Evolutionary conservation across 1,140 invertebrate genomes (phyloP).

Genomic region (Musca vetustissima): DNA sequence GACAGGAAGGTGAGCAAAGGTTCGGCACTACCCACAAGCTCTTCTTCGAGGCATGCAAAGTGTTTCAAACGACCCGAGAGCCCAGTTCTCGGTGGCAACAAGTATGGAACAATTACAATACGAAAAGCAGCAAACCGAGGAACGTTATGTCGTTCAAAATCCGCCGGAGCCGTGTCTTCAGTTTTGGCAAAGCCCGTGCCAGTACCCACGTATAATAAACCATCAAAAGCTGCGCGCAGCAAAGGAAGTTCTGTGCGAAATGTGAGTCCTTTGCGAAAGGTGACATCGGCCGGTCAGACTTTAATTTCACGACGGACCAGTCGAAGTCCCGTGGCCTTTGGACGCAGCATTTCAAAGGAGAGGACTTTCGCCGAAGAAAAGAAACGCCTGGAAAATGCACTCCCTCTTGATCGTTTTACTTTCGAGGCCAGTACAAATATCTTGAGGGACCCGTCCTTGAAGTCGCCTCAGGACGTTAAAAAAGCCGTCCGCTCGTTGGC

Average conservation of each 20-base stretch:
- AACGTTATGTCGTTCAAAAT: constrained; percentile 47
- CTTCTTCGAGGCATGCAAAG: constrained; percentile 59
- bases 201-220: constrained; percentile 19
- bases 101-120: constrained; percentile 38
- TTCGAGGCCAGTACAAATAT: constrained; percentile 55
- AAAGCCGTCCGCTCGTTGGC: constrained; percentile 59
- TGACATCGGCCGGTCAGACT: constrained; percentile 22
- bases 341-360: constrained; percentile 52
- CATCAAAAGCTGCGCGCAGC: constrained; percentile 34
- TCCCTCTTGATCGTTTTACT: constrained; percentile 42
- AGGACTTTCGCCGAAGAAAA: constrained; percentile 54
- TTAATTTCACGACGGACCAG: constrained; percentile 39
- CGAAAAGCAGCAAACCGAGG: constrained; percentile 39
- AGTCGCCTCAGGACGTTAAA: constrained; percentile 63
- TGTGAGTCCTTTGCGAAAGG: constrained; percentile 38
- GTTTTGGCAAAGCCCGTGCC: constrained; percentile 37
- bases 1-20: constrained; percentile 53
- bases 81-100: constrained; percentile 27
- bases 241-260: constrained; percentile 42
- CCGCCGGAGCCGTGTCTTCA: constrained; percentile 44
- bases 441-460: constrained; percentile 58
- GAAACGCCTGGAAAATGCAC: constrained; percentile 47
- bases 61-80: constrained; percentile 58
- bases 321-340: constrained; percentile 54
- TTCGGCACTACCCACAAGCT: constrained; percentile 25